phyloP scores from a whole-genome alignment of 2,113 vertebrate genomes.

The Hippocampus barbouri region DNA sequence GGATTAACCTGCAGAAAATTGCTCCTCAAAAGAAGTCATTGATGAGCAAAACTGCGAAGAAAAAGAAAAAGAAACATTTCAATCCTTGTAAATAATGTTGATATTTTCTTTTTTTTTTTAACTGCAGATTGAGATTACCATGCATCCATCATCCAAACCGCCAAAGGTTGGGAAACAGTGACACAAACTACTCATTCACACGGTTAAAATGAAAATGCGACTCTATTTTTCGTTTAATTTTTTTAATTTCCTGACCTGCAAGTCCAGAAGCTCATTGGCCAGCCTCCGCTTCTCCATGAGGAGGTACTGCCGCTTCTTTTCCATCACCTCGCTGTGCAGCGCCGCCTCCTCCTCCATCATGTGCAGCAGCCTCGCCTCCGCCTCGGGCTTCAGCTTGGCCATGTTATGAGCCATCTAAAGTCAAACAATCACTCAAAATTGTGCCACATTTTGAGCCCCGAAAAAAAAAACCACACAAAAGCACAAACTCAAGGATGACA shows the following conservation, averaged over 20 bases:
- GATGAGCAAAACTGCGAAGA: too few relatives aligned
- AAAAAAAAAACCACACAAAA: not conserved
- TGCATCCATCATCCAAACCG: too few relatives aligned
- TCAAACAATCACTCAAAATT: not conserved
- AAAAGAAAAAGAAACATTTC: too few relatives aligned
- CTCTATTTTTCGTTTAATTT: too few relatives aligned
- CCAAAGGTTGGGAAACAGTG: too few relatives aligned
- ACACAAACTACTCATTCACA: too few relatives aligned
- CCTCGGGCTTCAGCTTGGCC: conserved; percentile 64
- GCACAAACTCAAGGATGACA: not conserved
- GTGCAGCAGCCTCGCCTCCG: conserved; percentile 69
- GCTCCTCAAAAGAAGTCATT: too few relatives aligned
- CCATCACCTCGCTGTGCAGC: conserved; percentile 50
- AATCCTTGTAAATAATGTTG: too few relatives aligned
- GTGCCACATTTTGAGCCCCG: not conserved
- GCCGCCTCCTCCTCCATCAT: conserved; percentile 67
- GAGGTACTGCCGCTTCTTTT: conserved; percentile 62
- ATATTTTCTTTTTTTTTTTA: too few relatives aligned
- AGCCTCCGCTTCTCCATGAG: conserved; percentile 63
- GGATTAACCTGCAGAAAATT: too few relatives aligned
- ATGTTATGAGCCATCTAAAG: conserved; percentile 74
- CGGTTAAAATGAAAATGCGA: not conserved
- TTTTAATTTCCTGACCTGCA: conserved; percentile 69
- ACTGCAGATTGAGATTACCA: too few relatives aligned
- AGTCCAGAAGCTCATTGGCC: conserved; percentile 63